Base-by-base conservation (phyloP, 2,797 vertebrate genomes). In the Sus cebifrons region DNA sequence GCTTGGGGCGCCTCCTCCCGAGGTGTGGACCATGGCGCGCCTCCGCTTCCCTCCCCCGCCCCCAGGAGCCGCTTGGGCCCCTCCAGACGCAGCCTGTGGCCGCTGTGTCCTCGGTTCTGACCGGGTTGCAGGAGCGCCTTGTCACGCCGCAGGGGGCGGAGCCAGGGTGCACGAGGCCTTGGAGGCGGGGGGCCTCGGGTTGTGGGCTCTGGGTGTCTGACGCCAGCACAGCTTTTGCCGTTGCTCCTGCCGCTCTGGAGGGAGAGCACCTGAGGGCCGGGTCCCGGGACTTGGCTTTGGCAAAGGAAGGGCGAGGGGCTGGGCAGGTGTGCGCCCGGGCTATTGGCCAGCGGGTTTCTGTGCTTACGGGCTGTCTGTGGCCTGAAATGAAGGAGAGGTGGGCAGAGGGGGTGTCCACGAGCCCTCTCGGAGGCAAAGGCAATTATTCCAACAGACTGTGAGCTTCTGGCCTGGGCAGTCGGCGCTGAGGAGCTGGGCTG, bases 191-290 rank as follows among this genome's bases (percentile, higher is more conserved):
- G 8, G 27, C 14, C 44, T 32, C 11, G 20, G n/a, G 8, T 36
- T 14, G 5, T 32, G 20, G 13, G 1, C 60, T 25, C 60, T 23
- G 11, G 60, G 60, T 21, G 23, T 29, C 3, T 14, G 5, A 92
- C 83, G 82, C 40, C 16, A 21, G 68, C 27, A 2, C 36, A 36
- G 36, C 36, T 36, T 36, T 36, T 4, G 36, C 36, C 6, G 15
- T 77, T 23, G 0, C 79, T 12, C 36, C 23, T 92, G 20, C 98
- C 99, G 99, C 99, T 99, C 96, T 98, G 99, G 74, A 99, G 99
- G 0, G 99, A 99, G 13, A 99, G 99, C 32, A 4, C 10, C 15
- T 25, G 6, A 1, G 29, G 18, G 25, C 25, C 29, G 4, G 62
- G 21, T 10, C 15, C 77, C 25, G 21, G n/a, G 56, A 20, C n/a